Evolutionary conservation across 1,140 invertebrate genomes (phyloP).

Genomic region (Phortica variegata): DNA sequence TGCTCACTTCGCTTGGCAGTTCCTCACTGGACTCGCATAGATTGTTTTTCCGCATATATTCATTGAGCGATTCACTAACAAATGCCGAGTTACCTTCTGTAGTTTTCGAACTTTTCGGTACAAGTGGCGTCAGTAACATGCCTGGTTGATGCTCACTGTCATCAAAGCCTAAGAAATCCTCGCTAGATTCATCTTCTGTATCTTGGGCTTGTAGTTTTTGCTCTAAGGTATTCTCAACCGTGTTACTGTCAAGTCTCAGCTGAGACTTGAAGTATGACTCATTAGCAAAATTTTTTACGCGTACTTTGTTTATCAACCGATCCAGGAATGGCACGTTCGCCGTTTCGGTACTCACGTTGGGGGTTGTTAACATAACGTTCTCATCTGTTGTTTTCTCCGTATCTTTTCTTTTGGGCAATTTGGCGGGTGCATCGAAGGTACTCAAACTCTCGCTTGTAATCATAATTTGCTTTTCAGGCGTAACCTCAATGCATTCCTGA

Average conservation of each 20-base stretch:
- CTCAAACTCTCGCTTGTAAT: no score
- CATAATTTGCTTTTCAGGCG: constrained; percentile 13
- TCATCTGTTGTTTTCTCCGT: no score
- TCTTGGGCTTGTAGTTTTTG: neutral
- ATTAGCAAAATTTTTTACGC: constrained; percentile 35
- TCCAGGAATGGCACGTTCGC: constrained; percentile 33
- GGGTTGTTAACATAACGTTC: no score
- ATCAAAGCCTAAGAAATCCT: constrained; percentile 50
- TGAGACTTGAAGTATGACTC: constrained; percentile 19
- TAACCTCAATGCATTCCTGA: no score
- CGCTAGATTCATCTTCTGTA: constrained; percentile 25
- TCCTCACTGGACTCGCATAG: constrained; percentile 8
- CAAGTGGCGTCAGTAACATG: constrained; percentile 47
- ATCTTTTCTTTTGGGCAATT: neutral
- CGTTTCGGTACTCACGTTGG: no score
- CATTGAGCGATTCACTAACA: constrained; percentile 41
- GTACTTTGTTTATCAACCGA: constrained; percentile 47
- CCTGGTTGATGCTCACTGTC: constrained; percentile 44
- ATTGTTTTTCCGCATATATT: constrained; percentile 42
- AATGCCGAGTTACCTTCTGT: constrained; percentile 33
- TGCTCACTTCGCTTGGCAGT: constrained; percentile 21
- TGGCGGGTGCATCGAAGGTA: neutral
- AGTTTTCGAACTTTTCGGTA: constrained; percentile 33
- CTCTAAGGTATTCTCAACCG: neutral
- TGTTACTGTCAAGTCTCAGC: neutral